A percentile compares a stretch with the other conserved stretches of the same genome.
Evolutionary conservation across 1,140 invertebrate genomes (phyloP).

Genomic region (Sycophila sp.): DNA sequence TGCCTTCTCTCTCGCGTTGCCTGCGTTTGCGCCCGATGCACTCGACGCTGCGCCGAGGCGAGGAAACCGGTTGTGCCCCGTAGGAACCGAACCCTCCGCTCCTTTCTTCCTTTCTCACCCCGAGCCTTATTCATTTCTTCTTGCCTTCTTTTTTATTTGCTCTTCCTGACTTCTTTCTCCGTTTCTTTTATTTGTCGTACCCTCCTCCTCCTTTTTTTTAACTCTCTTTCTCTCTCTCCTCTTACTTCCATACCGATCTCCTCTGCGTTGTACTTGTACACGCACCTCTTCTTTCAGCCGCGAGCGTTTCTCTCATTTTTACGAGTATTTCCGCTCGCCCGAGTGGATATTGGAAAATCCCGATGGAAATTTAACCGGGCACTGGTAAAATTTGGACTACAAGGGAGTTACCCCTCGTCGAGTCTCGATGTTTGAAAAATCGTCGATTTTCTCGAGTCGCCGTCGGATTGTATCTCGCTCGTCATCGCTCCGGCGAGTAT

Average conservation of each 20-base stretch:
- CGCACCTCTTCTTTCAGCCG: no score
- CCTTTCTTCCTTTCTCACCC: conserved; percentile 32
- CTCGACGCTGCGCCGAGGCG: no score
- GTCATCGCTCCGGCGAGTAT: no score
- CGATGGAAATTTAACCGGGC: no score
- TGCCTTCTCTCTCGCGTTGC: conserved; percentile 17
- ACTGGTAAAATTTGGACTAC: neutral
- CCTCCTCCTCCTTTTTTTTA: conserved; percentile 9
- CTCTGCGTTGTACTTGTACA: no score
- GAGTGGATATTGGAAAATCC: no score
- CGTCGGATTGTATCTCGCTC: no score
- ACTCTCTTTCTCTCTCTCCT: neutral
- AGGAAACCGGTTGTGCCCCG: conserved; percentile 31
- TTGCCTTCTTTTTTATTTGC: neutral
- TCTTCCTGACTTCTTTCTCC: conserved; percentile 15
- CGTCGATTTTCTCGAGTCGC: no score
- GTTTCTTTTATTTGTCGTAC: conserved; percentile 20
- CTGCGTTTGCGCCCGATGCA: neutral
- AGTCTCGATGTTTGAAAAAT: neutral
- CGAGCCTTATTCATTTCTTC: conserved; percentile 16
- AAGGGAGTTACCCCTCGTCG: no score
- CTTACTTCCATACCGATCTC: no score
- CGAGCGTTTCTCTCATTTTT: neutral
- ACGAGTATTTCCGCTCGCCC: no score
- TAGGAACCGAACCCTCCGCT: neutral